phyloP scores from a whole-genome alignment of 2,113 vertebrate genomes.

The Raja brachyura region DNA sequence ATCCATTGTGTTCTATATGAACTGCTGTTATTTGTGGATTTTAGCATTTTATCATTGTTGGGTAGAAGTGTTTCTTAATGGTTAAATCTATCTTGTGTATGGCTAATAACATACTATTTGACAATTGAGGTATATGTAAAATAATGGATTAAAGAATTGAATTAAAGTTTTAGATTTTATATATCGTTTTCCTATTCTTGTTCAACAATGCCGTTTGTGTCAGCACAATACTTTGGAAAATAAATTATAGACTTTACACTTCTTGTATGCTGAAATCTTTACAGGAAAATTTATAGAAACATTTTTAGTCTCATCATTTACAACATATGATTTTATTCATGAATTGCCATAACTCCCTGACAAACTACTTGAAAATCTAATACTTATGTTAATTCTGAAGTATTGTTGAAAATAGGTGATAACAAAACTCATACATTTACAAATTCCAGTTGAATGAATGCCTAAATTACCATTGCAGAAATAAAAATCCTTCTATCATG shows the following conservation, averaged over 20 bases:
- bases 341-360: background rate
- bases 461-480: background rate
- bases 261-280: background rate
- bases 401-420: background rate
- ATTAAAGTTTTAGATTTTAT: background rate
- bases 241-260: background rate
- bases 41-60: background rate
- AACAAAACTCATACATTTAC: background rate
- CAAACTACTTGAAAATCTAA: background rate
- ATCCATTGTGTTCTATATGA: background rate
- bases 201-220: background rate
- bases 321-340: background rate
- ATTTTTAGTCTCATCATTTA: background rate
- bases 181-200: background rate
- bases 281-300: background rate
- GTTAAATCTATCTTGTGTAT: background rate
- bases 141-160: background rate
- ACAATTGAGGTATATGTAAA: background rate
- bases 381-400: background rate
- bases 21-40: background rate
- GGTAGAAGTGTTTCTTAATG: background rate
- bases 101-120: background rate
- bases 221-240: background rate
- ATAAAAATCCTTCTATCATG: background rate
- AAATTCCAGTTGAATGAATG: background rate